These are phyloP conservation scores for Etheostoma perlongum DNA, from an alignment of 2,797 vertebrate species.

Conservation along the genomic window DNA sequence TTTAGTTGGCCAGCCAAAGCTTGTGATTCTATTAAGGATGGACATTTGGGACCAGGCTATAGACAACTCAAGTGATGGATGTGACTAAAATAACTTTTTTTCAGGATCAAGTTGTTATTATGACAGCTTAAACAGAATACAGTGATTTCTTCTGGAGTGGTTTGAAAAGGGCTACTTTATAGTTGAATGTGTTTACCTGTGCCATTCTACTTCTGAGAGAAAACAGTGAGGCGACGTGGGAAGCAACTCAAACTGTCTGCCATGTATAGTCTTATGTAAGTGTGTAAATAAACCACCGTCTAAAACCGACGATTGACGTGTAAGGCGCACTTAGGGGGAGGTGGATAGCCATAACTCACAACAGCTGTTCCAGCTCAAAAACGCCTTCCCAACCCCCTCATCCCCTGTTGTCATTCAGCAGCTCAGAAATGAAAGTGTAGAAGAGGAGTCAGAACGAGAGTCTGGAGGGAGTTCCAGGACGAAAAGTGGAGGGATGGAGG, in stretches of 20 bases:
- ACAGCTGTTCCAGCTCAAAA: slow-evolving; percentile 73
- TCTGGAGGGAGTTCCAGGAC: neutral
- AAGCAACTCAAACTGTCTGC: slow-evolving; percentile 47
- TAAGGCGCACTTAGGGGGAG: slow-evolving; percentile 28
- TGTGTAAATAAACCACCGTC: slow-evolving; percentile 69
- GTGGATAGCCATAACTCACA: slow-evolving; percentile 62
- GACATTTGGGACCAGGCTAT: neutral
- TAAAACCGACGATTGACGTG: slow-evolving; percentile 56
- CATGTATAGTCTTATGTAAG: slow-evolving; percentile 56
- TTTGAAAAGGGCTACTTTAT: slow-evolving; percentile 30
- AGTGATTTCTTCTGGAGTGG: slow-evolving; percentile 36
- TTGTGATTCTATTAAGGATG: neutral
- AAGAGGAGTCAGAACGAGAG: slow-evolving; percentile 5
- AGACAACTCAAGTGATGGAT: slow-evolving; percentile 16
- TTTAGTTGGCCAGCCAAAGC: neutral
- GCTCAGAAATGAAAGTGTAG: slow-evolving; percentile 39
- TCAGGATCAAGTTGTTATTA: slow-evolving; percentile 10
- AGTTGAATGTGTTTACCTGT: slow-evolving; percentile 31
- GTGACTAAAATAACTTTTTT: slow-evolving; percentile 15
- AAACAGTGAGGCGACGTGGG: slow-evolving; percentile 58
- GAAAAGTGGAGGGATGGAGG: slow-evolving; percentile 7
- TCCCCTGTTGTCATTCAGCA: slow-evolving; percentile 45
- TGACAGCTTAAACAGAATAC: slow-evolving; percentile 12
- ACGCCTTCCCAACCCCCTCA: slow-evolving; percentile 1
- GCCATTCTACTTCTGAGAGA: slow-evolving; percentile 42